Conservation (phyloP, 1,140 invertebrate genomes). For the Calephelis virginiensis region DNA sequence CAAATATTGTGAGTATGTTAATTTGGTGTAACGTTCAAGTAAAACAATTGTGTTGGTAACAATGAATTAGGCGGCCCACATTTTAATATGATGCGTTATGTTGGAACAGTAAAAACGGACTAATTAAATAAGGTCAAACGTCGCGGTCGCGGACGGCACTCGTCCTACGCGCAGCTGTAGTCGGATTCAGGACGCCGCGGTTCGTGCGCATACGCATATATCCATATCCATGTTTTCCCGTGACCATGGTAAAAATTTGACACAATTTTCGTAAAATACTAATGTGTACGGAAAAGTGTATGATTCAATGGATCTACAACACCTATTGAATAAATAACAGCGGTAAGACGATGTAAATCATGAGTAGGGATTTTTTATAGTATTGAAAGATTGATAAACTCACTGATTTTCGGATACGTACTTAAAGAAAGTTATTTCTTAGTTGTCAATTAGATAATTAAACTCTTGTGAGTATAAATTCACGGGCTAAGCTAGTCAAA, state of each 20-base stretch:
- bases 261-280: neutral
- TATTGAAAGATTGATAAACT: no score
- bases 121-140: slow-evolving; percentile 78
- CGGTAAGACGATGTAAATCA: no score
- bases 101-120: slow-evolving; percentile 75
- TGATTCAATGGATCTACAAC: neutral
- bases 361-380: no score
- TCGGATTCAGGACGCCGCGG: slow-evolving; percentile 47
- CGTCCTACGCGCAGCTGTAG: slow-evolving; percentile 53
- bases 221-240: no score
- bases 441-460: no score
- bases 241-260: no score
- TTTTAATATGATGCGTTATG: slow-evolving; percentile 70
- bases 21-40: no score
- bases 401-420: no score
- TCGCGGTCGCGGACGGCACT: slow-evolving; percentile 50
- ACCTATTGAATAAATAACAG: neutral
- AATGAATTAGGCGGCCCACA: slow-evolving; percentile 66
- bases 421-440: no score
- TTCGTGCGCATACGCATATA: slow-evolving; percentile 30
- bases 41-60: slow-evolving; percentile 53
- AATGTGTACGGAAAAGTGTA: neutral
- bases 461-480: no score
- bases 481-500: no score
- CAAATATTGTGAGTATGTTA: no score